phyloP scores from a whole-genome alignment of 2,888 invertebrate species.

The Chrysomela aeneicollis region DNA sequence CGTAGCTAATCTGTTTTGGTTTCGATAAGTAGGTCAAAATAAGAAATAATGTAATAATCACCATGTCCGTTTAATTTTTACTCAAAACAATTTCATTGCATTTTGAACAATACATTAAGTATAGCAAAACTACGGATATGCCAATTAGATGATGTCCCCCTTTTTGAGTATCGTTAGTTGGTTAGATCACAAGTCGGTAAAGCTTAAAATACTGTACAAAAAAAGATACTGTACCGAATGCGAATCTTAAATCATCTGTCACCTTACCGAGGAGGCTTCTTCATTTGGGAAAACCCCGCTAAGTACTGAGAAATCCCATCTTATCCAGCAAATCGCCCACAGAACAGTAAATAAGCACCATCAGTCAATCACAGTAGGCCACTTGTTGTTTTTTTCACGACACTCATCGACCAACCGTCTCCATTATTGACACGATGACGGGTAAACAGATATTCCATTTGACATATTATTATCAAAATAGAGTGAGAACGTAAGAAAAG shows the following conservation, averaged over 20 bases:
- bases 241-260: constrained; percentile 42
- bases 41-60: not conserved
- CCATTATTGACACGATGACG: constrained; percentile 40
- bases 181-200: constrained; percentile 11
- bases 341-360: constrained; percentile 10
- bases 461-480: constrained; percentile 49
- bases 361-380: constrained; percentile 35
- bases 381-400: constrained; percentile 46
- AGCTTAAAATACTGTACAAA: constrained; percentile 25
- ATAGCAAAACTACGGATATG: constrained; percentile 19
- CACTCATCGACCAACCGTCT: constrained; percentile 32
- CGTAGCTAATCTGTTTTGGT: not conserved
- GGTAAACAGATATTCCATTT: constrained; percentile 46
- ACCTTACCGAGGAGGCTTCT: constrained; percentile 55
- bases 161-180: constrained; percentile 19
- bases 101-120: not conserved
- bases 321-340: constrained; percentile 30
- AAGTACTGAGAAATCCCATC: constrained; percentile 41
- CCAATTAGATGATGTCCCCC: constrained; percentile 26
- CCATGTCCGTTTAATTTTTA: constrained; percentile 2
- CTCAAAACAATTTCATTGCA: not conserved
- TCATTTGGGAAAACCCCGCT: constrained; percentile 48
- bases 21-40: not conserved
- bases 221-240: constrained; percentile 39
- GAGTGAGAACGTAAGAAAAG: constrained; percentile 44